Conservation (phyloP, 2,888 invertebrate species). For the Phyllotreta cruciferae region DNA sequence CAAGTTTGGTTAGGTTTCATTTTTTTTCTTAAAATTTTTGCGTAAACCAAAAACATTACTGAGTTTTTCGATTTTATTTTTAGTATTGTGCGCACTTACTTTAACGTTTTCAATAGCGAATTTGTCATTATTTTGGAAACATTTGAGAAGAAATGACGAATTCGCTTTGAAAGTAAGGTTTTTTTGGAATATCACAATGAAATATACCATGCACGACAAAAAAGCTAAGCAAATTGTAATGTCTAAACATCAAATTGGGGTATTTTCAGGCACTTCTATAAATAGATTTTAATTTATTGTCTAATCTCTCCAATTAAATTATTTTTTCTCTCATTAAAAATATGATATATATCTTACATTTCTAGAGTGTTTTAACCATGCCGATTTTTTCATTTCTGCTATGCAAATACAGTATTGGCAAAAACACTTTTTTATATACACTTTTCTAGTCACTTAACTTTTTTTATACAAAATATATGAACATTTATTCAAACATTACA, state of each 20-base stretch:
- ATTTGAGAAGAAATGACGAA: constrained; percentile 2
- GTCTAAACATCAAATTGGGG: constrained; percentile 3
- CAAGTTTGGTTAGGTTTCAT: constrained; percentile 58
- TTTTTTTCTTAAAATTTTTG: constrained; percentile 40
- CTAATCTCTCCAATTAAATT: constrained; percentile 22
- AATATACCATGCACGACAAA: constrained; percentile 2
- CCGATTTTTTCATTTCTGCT: too few relatives aligned
- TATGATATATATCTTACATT: constrained; percentile 29
- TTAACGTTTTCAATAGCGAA: neutral
- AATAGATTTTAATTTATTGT: constrained; percentile 42
- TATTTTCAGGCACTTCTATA: constrained; percentile 34
- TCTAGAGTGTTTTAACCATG: constrained; percentile 25
- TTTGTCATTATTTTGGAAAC: constrained; percentile 10
- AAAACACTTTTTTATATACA: constrained; percentile 31
- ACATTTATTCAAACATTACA: constrained; percentile 14
- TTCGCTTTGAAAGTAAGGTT: neutral
- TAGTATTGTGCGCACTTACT: constrained; percentile 3
- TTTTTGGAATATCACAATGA: constrained; percentile 4
- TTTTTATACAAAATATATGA: constrained; percentile 22
- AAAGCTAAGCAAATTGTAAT: constrained; percentile 10
- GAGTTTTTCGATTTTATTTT: constrained; percentile 26
- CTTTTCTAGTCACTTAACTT: constrained; percentile 16
- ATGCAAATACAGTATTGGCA: too few relatives aligned
- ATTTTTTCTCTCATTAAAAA: constrained; percentile 28
- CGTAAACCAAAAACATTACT: constrained; percentile 51